Base-by-base conservation (phyloP, 2,113 vertebrate genomes). In the Zeus faber region DNA sequence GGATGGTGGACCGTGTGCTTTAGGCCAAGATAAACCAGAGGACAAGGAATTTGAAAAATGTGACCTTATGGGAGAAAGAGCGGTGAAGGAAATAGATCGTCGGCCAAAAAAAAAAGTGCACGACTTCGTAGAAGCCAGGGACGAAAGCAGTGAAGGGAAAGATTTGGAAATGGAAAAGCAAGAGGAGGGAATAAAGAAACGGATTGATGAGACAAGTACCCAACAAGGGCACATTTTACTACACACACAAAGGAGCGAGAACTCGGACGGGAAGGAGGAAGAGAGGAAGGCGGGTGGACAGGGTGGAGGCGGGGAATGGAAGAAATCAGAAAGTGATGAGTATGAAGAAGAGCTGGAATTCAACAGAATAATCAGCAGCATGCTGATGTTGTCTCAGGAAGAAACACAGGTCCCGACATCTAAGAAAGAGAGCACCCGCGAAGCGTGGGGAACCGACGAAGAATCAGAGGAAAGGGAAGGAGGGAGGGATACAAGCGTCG, bases 321-420 rank as follows among this genome's bases (percentile, higher is more conserved):
- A 54, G 1, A 58, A 11, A 2, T 18, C 47, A 6, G 39, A 62
- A 63, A 65, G 77, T 2, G 62, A 74, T 60, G 20, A 10, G 22
- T 26, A 60, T 0, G 76, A 73, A 25, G 79, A 74, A 14, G 66
- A 78, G 0, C 27, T 9, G 3, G 82, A 84, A 22, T 82, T 84
- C 8, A 35, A 84, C 48, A 52, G 45, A 25, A 82, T 84, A n/a
- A 83, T 82, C 55, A 68, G 71, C 65, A 70, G 76, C 77, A 82
- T 86, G 73, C 55, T 77, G 49, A 70, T 81, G n/a, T n/a, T n/a
- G n/a, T n/a, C n/a, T n/a, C n/a, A n/a, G 49, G 76, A 79, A 13
- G 76, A 83, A 35, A 81, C 76, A 67, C 65, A 77, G 23, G 46
- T 13, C 9, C n/a, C 11, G 6, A 37, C 33, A 14, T 1, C 7